Base-by-base conservation (phyloP, 2,113 vertebrate species). In the Silurus asotus region DNA sequence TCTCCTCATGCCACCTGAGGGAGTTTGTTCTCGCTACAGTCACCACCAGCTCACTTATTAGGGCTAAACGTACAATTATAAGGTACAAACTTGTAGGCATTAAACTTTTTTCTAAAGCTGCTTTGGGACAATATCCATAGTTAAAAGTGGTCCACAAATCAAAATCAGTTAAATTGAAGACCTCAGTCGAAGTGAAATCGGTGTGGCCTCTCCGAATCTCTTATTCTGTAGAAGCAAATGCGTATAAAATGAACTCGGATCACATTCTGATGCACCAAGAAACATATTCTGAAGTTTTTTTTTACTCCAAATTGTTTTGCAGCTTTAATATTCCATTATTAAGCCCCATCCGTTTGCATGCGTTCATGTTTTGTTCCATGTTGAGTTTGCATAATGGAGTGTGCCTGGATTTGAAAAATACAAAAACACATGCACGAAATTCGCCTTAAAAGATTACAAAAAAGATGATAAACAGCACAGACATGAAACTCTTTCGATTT, bases 361-460 rank as follows among this genome's bases (percentile, higher is more conserved):
- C 9, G 15, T 20, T 55, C 58, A 65, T 9, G 56, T 59, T 85
- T 85, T 51, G 37, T 45, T 67, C 1, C 74, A 10, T 17, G 56
- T 86, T 53, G 49, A 74, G 55, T 86, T 74, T 86, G 85, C 78
- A 74, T 62, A 81, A 59, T 72, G 64, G 77, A 65, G 64, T 61
- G 53, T 6, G 65, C 7, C 45, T 86, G 84, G 58, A 53, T 64
- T 72, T 86, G 84, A 86, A 86, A 67, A 56, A 86, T 48, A 55
- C 78, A 65, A 56, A 86, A 58, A 55, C 85, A 86, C 78, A 86
- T 86, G 78, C 48, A 67, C 53, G 28, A 58, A 51, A 79, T 85
- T 78, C 67, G 19, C 64, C 58, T 49, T 5, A 20, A 85, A 69
- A 37, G 62, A 51, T 8, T 10, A 75, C 45, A 10, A 53, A 83